Base-by-base conservation (phyloP, 2,113 vertebrate genomes). In the Oryzias curvinotus region DNA sequence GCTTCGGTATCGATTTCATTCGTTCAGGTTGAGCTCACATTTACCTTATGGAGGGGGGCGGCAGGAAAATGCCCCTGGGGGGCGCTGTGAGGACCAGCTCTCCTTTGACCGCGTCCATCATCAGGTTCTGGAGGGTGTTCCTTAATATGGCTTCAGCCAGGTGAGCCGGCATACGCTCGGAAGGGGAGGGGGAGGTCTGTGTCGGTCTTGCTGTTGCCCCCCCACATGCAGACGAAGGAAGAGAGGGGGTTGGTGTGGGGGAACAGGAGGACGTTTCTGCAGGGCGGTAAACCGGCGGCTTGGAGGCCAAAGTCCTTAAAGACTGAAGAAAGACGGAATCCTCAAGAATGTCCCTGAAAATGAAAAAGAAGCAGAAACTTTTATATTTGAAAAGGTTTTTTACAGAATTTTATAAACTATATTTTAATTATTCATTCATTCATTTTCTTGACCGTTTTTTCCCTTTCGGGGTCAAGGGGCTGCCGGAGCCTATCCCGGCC, bases 121-220 rank as follows among this genome's bases (percentile, higher is more conserved):
- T 85, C 80, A 98, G 89, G 82, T 98, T 98, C 88, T 91, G 93
- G 56, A 98, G 71, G 0, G 88, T 93, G 82, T 95, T 96, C 62
- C 95, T 85, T 68, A 98, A 88, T 75, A 97, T 57, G 12, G 80
- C 81, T 70, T 96, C 93, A 52, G 78, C 69, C 48, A 96, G 84
- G 52, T 88, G 87, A 0, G 86, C 85, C 15, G 92, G 85, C 80
- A 91, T 95, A 1, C 50, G 57, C 12, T 90, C 42, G 0, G 85
- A 28, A 0, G n/a, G 28, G 15, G 58, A 28, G 0, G n/a, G 28
- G 15, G 58, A 25, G 15, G 28, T 19, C 41, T 49, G 41, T 17
- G 51, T 79, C 65, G 47, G 21, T 8, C 36, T 47, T 8, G 64
- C 55, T 7, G 26, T 49, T 8, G n/a, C 61, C 15, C 65, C 30